These are phyloP conservation scores for Calidris pugnax DNA, from an alignment of 2,113 vertebrate species.

Conservation along the genomic window DNA sequence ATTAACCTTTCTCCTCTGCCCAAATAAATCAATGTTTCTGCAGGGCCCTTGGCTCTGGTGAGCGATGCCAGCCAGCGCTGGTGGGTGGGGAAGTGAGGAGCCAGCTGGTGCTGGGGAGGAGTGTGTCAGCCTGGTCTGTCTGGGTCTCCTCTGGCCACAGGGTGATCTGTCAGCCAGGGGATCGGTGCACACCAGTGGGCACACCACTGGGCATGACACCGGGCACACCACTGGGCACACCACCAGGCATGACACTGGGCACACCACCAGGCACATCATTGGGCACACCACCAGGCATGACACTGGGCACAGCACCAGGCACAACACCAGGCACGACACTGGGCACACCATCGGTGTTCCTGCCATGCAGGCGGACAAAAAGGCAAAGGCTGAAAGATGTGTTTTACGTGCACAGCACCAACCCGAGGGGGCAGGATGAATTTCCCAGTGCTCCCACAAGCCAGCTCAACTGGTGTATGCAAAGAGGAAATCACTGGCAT, in stretches of 20 bases:
- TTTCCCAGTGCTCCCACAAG: neutral
- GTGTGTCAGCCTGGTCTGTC: neutral
- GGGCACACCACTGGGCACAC: no score
- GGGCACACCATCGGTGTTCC: no score
- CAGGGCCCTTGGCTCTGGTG: neutral
- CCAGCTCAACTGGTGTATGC: neutral
- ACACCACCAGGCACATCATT: no score
- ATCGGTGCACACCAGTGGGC: no score
- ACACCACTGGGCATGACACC: no score
- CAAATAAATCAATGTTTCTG: neutral
- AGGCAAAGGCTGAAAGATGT: neutral
- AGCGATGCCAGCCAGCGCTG: neutral
- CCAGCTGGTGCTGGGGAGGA: neutral
- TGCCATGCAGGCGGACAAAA: no score
- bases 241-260: no score
- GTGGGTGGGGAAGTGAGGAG: neutral
- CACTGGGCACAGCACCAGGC: no score
- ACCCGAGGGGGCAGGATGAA: neutral
- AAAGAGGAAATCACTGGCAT: neutral
- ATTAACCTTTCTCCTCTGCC: neutral
- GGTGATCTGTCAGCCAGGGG: neutral
- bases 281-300: no score
- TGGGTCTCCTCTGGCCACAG: neutral
- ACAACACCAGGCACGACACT: no score
- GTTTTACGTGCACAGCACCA: neutral